Conservation (phyloP, 1,140 invertebrate genomes). For the Armadillidium nasatum region DNA sequence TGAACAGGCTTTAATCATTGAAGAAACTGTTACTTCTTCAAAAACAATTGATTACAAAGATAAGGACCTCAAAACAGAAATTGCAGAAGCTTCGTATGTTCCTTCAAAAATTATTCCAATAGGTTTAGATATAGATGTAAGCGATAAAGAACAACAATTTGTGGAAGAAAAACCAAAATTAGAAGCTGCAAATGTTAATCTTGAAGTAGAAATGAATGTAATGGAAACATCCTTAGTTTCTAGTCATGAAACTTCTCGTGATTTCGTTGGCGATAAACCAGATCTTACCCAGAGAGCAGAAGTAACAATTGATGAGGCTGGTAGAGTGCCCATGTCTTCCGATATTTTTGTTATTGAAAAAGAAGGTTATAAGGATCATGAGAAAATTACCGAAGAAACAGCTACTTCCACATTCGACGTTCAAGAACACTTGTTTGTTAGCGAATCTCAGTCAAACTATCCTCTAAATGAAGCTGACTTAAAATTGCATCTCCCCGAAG, state of each 20-base stretch:
- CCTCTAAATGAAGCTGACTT: slow-evolving; percentile 24
- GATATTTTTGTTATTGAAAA: slow-evolving; percentile 33
- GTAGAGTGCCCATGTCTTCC: slow-evolving; percentile 31
- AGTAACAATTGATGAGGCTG: not conserved
- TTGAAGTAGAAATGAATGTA: slow-evolving; percentile 32
- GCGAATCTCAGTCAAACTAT: slow-evolving; percentile 36
- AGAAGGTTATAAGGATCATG: slow-evolving; percentile 46
- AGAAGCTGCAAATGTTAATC: slow-evolving; percentile 24
- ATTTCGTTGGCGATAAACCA: slow-evolving; percentile 3
- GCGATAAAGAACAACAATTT: slow-evolving; percentile 39
- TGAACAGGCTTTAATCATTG: slow-evolving; percentile 29
- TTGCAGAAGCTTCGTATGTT: slow-evolving; percentile 35
- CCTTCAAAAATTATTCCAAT: slow-evolving; percentile 35
- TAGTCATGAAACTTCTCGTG: slow-evolving; percentile 32
- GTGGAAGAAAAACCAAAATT: slow-evolving; percentile 29
- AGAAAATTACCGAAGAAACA: slow-evolving; percentile 44
- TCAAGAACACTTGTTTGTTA: slow-evolving; percentile 59
- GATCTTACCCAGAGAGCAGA: slow-evolving; percentile 27
- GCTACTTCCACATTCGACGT: slow-evolving; percentile 57
- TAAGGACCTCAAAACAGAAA: slow-evolving; percentile 16
- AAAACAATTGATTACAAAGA: slow-evolving; percentile 29
- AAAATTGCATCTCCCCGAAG: slow-evolving; percentile 25
- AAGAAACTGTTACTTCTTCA: slow-evolving; percentile 29
- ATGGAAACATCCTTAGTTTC: slow-evolving; percentile 29
- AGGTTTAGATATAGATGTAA: slow-evolving; percentile 38